Percentiles rank a stretch among this genome's conserved stretches.
Conservation (phyloP, 2,113 vertebrate species). For the Leptobrachium leishanense region DNA sequence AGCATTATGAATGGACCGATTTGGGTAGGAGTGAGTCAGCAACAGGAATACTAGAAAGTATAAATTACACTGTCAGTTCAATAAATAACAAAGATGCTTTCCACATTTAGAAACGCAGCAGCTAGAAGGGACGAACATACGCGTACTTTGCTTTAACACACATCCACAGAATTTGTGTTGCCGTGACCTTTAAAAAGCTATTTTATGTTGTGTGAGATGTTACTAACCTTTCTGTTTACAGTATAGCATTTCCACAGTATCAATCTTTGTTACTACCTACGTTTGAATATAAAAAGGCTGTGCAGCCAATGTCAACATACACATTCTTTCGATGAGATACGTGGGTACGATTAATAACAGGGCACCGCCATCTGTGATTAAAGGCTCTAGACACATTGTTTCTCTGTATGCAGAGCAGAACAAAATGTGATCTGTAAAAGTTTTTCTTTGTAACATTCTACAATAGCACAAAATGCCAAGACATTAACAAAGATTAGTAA, state of each 20-base stretch:
- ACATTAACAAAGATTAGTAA: too few species aligned
- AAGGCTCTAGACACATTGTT: too few species aligned
- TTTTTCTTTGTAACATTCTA: too few species aligned
- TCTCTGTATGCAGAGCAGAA: too few species aligned
- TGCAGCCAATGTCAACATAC: background rate
- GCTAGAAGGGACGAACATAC: slow-evolving; percentile 3
- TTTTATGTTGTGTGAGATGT: background rate
- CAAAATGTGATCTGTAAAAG: too few species aligned
- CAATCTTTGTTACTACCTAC: background rate
- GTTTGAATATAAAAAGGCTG: background rate
- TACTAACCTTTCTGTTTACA: slow-evolving; percentile 4
- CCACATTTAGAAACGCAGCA: slow-evolving; percentile 13
- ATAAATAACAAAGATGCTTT: slow-evolving; percentile 29
- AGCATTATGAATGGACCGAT: slow-evolving; percentile 28
- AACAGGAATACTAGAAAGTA: slow-evolving; percentile 29
- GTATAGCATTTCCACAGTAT: background rate
- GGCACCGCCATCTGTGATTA: too few species aligned
- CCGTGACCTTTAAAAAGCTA: slow-evolving; percentile 3
- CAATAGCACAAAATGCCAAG: too few species aligned
- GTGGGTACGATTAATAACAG: too few species aligned
- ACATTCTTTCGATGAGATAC: too few species aligned
- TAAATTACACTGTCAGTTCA: slow-evolving; percentile 41
- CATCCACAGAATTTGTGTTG: background rate
- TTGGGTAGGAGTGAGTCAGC: slow-evolving; percentile 33
- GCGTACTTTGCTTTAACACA: background rate